A percentile compares a stretch with the other conserved stretches of the same genome.
phyloP scores from a whole-genome alignment of 2,113 vertebrate genomes.

The Anolis carolinensis region DNA sequence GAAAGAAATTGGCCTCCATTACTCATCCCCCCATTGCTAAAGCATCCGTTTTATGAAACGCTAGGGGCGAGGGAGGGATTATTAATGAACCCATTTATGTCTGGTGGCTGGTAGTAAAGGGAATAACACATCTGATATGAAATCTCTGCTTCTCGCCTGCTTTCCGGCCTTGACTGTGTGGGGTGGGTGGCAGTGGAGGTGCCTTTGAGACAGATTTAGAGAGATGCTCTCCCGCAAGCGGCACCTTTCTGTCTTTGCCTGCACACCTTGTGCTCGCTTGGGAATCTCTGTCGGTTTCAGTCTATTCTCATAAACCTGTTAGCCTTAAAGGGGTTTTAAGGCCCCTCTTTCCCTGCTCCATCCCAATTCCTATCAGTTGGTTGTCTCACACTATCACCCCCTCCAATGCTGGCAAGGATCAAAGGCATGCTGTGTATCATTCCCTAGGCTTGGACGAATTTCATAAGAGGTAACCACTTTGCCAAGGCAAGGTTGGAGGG shows the following conservation, averaged over 20 bases:
- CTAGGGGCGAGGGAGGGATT: neutral
- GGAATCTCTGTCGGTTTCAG: neutral
- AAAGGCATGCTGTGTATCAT: neutral
- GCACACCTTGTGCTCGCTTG: neutral
- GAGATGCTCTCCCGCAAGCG: neutral
- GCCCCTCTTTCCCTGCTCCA: neutral
- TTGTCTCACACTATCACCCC: neutral
- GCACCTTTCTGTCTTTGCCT: neutral
- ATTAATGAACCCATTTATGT: slow-evolving; percentile 24
- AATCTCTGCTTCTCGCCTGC: slow-evolving; percentile 18
- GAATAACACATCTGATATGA: slow-evolving; percentile 26
- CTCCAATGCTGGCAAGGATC: neutral
- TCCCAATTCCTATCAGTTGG: neutral
- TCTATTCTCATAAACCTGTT: neutral
- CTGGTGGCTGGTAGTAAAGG: slow-evolving; percentile 18
- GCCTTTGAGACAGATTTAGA: neutral
- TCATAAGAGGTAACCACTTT: neutral
- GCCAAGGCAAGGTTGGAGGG: neutral
- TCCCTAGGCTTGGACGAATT: neutral
- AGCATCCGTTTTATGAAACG: slow-evolving; percentile 4
- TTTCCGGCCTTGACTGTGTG: neutral
- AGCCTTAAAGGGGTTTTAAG: neutral
- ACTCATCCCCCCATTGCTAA: no score
- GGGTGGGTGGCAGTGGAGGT: neutral
- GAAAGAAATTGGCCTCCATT: neutral